Evolutionary conservation across 2,113 vertebrate species (phyloP), one percentile per base, ranked within the genome.

Genomic region (Artemisiospiza belli): DNA sequence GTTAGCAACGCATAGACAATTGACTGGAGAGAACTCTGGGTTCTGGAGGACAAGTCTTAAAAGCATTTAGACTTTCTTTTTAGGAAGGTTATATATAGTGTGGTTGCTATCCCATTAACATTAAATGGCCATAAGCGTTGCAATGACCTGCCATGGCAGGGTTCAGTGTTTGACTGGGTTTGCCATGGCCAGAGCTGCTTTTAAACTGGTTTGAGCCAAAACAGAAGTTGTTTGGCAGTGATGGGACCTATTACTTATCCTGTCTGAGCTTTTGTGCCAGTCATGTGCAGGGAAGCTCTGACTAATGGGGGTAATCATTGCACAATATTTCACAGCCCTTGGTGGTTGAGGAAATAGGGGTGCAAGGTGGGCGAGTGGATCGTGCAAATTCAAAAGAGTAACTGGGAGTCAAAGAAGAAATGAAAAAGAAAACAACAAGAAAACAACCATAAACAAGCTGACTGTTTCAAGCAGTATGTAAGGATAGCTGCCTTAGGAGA

Each of bases 281-380:
- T 33, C 35, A 19, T 1, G 2, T 15, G 9, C 18, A 35, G 23
- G 11, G 12, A 87, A 83, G 10, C 5, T 58, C 46, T 62, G 33
- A 37, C 55, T 70, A 39, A 52, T 3, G 11, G 3, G 5, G 5
- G 12, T 16, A 57, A 14, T 79, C 8, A 19, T 6, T 15, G 15
- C 6, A 1, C 8, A 51, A 16, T 11, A 64, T 20, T 44, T 22
- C 89, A 35, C 4, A 85, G 39, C 18, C 20, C 20, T 25, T 68
- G 43, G 13, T 49, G 35, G 30, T 35, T 22, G 25, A 30, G 24
- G 47, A 35, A 83, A 35, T 20, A 7, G 3, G 17, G 17, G 13
- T 67, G 44, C 21, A 11, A 37, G 13, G 12, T 0, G 1, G 4
- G 24, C 15, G 9, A 58, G 11, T 54, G 9, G 18, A 31, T 30